These are phyloP conservation scores for Coccyzus lansbergi DNA, from an alignment of 2,797 vertebrate species.

Conservation along the genomic window DNA sequence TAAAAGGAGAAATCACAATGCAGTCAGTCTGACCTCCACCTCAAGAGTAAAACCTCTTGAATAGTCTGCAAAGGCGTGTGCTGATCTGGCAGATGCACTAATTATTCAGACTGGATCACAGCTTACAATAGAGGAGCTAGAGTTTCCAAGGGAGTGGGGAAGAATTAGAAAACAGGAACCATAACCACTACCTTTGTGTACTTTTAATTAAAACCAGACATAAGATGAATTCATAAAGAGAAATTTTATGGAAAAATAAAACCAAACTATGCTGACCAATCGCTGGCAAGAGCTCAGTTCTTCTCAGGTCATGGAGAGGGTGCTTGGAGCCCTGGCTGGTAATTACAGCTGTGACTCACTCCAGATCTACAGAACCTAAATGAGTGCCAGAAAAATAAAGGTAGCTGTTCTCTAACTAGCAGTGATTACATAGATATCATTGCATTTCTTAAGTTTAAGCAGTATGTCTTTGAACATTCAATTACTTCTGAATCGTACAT, in stretches of 20 bases:
- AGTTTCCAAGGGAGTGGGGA: neutral
- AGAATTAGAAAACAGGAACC: neutral
- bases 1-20: neutral
- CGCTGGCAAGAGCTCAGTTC: neutral
- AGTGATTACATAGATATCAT: neutral
- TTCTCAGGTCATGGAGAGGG: neutral
- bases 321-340: neutral
- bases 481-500: neutral
- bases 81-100: neutral
- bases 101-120: neutral
- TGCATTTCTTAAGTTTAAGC: neutral
- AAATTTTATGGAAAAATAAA: neutral
- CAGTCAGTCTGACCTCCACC: neutral
- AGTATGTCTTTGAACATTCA: neutral
- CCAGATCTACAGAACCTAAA: neutral
- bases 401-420: neutral
- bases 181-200: neutral
- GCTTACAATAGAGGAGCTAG: neutral
- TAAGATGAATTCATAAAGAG: neutral
- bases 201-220: neutral
- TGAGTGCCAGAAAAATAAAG: neutral
- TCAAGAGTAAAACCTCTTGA: neutral
- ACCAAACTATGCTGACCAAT: neutral
- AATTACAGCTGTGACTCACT: neutral
- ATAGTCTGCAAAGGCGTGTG: neutral